Conservation (phyloP, 2,797 vertebrate species). For the Lagothrix lagotricha region DNA sequence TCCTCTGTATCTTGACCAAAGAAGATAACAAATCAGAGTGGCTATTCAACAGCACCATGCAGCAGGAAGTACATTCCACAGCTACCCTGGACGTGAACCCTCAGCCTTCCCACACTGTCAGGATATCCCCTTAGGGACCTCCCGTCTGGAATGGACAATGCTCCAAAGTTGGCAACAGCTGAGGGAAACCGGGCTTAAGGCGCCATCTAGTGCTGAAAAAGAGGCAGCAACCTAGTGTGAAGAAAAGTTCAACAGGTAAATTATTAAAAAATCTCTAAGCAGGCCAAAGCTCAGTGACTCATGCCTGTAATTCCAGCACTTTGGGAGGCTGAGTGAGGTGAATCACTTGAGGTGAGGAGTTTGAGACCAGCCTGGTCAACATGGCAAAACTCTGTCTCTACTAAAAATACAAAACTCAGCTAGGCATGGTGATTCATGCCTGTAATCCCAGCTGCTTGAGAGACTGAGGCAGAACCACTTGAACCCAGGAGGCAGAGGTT, state of each 20-base stretch:
- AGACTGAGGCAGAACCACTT: too few relatives aligned
- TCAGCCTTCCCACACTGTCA: background rate
- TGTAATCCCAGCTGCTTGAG: too few relatives aligned
- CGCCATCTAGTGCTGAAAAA: background rate
- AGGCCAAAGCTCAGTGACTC: too few relatives aligned
- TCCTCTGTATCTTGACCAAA: background rate
- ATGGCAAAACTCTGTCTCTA: too few relatives aligned
- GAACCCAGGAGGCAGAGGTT: too few relatives aligned
- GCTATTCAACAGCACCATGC: background rate
- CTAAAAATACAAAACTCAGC: too few relatives aligned
- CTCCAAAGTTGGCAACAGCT: background rate
- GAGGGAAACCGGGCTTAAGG: background rate
- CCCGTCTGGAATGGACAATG: background rate
- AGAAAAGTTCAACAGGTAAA: background rate
- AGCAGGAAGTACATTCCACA: background rate
- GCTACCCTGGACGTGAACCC: background rate
- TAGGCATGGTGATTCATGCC: too few relatives aligned
- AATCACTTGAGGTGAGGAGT: too few relatives aligned
- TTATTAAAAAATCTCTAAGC: background rate
- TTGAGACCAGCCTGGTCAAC: too few relatives aligned
- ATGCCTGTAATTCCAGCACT: too few relatives aligned
- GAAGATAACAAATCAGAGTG: background rate
- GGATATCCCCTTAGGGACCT: background rate
- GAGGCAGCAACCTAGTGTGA: background rate
- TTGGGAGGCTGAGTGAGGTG: too few relatives aligned